A percentile compares a stretch with the other conserved stretches of the same genome.
Evolutionary conservation across 2,888 invertebrate genomes (phyloP).

Genomic region (Sympetrum striolatum): DNA sequence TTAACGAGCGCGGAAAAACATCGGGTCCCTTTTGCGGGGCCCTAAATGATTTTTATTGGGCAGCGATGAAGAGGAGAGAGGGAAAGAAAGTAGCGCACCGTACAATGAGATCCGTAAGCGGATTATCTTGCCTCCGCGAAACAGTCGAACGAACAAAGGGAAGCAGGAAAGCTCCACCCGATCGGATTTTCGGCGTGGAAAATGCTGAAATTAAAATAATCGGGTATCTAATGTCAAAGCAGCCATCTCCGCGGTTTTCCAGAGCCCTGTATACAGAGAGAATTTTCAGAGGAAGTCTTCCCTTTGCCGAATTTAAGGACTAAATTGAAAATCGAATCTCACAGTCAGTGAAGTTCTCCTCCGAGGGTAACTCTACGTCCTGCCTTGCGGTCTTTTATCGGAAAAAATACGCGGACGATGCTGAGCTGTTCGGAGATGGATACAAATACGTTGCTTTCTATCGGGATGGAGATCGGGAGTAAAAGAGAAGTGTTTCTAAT

Average conservation of each 20-base stretch:
- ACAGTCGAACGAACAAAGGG: not conserved
- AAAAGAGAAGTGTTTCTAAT: not conserved
- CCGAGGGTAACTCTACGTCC: not conserved
- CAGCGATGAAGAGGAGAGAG: not conserved
- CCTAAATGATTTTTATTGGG: not conserved
- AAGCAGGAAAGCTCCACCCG: not conserved
- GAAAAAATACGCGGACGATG: not conserved
- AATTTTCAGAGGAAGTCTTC: not conserved
- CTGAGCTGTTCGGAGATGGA: not conserved
- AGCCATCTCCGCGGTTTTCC: not conserved
- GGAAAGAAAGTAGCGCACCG: not conserved
- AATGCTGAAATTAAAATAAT: constrained; percentile 30
- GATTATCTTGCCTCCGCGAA: constrained; percentile 23
- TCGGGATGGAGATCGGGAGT: not conserved
- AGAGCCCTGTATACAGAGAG: not conserved
- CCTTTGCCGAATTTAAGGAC: not conserved
- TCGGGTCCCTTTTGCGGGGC: not conserved
- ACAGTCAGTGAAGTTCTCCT: not conserved
- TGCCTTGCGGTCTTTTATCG: not conserved
- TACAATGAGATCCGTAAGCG: constrained; percentile 29
- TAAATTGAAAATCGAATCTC: not conserved
- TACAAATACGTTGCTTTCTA: not conserved
- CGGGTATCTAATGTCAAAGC: constrained; percentile 24
- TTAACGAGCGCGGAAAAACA: not conserved
- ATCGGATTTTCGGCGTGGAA: constrained; percentile 14